Percentiles rank a stretch among this genome's conserved stretches.
Evolutionary conservation across 2,888 invertebrate genomes (phyloP).

Genomic region (Gastrophysa polygoni): DNA sequence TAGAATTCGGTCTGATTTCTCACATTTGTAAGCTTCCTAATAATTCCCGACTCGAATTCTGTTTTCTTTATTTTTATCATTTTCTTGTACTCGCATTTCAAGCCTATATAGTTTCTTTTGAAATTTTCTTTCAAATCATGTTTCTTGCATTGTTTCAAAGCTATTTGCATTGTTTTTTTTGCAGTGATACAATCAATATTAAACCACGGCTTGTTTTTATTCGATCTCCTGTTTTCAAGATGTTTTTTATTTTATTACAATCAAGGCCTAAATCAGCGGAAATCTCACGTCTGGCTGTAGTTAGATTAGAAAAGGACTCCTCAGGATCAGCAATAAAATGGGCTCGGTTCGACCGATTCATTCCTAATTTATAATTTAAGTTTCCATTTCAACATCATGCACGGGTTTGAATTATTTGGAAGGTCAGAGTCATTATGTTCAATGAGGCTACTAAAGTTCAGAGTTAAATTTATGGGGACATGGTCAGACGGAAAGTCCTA

Average conservation of each 20-base stretch:
- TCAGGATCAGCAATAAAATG: constrained; percentile 11
- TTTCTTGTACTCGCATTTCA: constrained; percentile 9
- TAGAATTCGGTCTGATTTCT: too few species aligned
- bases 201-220: background rate
- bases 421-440: background rate
- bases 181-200: constrained; percentile 7
- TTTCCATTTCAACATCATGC: background rate
- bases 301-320: constrained; percentile 3
- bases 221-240: background rate
- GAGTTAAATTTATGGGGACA: background rate
- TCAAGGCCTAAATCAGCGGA: background rate
- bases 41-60: background rate
- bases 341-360: constrained; percentile 9
- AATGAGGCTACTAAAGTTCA: constrained; percentile 2
- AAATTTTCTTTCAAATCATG: background rate
- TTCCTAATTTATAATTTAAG: constrained; percentile 10
- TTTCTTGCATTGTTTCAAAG: constrained; percentile 7
- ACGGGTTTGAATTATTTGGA: background rate
- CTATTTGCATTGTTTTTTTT: constrained; percentile 13
- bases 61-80: constrained; percentile 10
- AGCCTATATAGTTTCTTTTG: constrained; percentile 7
- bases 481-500: background rate
- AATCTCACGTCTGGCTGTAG: background rate
- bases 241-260: constrained; percentile 2
- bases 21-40: too few species aligned